Base-by-base conservation (phyloP, 2,797 vertebrate species). In the Paedocypris micromegethes region DNA sequence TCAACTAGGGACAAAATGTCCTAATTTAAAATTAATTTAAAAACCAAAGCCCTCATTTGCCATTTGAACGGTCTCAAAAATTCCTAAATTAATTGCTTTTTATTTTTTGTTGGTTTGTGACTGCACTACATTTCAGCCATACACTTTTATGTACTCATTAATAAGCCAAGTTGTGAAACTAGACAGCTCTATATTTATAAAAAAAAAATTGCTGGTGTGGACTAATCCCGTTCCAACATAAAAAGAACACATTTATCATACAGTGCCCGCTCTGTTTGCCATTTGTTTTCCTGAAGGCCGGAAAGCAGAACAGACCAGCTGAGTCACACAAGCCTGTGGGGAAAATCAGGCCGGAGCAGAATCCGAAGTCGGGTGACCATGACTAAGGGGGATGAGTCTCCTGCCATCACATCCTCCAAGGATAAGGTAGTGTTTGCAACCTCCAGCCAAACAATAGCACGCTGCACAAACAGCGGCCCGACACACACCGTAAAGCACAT, bases 281-380 rank as follows among this genome's bases (percentile, higher is more conserved):
- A 7, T 53, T 40, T 54, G 60, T 68, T 60, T 47, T 56, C 66
- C 43, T 60, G n/a, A 9, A n/a, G 66, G 57, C 41, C 41, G 57
- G 37, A 61, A 66, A 50, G 40, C 45, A 44, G 50, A 66, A 66
- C 56, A 72, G 43, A 56, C 64, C 5, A 37, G 50, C 62, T 50
- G 64, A 72, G 64, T 72, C 57, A 61, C 41, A 60, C 42, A 7
- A 54, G 51, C 45, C 51, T 72, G 43, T 50, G 50, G 63, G 56
- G 51, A 60, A 61, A 67, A 59, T 5, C 58, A 56, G 52, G 42
- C 49, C 51, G 60, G 53, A 60, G 23, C 9, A 9, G 61, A 72
- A 49, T 65, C 23, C 23, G 23, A 72, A 72, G 46, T 9, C 38
- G 37, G 57, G 51, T 9, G 58, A 49, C 67, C 50, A 48, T 66